A percentile compares a stretch with the other conserved stretches of the same genome.
These are phyloP conservation scores for Crotalus tigris DNA, from an alignment of 2,113 vertebrate species.

Conservation along the genomic window DNA sequence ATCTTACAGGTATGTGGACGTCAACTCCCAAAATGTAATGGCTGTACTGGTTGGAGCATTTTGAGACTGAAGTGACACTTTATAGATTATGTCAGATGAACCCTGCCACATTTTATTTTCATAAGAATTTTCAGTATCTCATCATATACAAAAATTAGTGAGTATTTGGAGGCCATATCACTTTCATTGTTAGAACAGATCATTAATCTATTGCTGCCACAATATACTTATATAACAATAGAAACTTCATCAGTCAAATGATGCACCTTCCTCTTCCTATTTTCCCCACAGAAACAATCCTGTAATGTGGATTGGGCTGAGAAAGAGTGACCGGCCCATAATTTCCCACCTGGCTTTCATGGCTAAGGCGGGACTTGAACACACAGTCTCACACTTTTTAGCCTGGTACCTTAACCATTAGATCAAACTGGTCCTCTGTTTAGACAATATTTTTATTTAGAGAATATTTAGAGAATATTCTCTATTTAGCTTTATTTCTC, in stretches of 20 bases:
- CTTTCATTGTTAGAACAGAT: background rate
- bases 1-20: background rate
- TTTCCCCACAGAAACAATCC: background rate
- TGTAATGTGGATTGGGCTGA: background rate
- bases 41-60: background rate
- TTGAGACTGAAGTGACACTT: background rate
- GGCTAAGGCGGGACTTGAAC: background rate
- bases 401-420: background rate
- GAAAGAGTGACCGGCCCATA: background rate
- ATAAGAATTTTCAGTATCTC: background rate
- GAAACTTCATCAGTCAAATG: background rate
- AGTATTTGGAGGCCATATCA: background rate
- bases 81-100: background rate
- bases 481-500: background rate
- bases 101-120: background rate
- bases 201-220: background rate
- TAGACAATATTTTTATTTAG: background rate
- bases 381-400: background rate
- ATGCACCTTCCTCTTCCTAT: background rate
- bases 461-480: background rate
- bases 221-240: background rate
- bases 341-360: background rate
- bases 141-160: background rate
- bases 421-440: background rate
- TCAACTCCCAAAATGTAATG: background rate